Evolutionary conservation across 2,797 vertebrate genomes (phyloP).

Genomic region (Phyllotis vaccarum): DNA sequence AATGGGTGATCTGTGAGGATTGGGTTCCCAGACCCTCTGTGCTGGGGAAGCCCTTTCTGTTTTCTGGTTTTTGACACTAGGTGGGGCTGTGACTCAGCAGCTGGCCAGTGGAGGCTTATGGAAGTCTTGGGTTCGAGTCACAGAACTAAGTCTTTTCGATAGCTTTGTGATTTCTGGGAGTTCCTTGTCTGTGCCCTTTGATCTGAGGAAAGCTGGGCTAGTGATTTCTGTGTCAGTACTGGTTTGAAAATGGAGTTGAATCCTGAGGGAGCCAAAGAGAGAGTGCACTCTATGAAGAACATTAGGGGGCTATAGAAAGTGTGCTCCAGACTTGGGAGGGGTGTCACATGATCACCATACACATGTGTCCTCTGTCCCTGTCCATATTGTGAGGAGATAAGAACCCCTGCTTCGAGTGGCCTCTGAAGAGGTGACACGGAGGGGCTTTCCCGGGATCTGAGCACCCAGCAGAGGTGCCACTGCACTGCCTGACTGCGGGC

Average conservation of each 20-base stretch:
- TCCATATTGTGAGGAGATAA: not conserved
- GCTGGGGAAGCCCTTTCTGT: not conserved
- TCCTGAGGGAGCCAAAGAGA: rapidly evolving
- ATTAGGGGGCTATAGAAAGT: rapidly evolving
- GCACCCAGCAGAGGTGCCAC: not conserved
- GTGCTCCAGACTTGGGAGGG: not conserved
- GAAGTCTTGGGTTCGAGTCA: not conserved
- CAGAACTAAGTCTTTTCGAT: not conserved
- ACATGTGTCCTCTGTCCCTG: not conserved
- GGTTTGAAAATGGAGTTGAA: not conserved
- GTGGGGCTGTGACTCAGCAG: not conserved
- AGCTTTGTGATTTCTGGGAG: not conserved
- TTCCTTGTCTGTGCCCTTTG: not conserved
- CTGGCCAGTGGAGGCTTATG: rapidly evolving
- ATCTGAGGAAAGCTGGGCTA: not conserved
- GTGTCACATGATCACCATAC: not conserved
- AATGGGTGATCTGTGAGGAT: no score
- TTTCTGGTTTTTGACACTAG: rapidly evolving
- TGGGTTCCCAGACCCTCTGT: not conserved
- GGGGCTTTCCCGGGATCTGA: not conserved
- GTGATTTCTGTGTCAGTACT: rapidly evolving
- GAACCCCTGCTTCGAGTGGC: not conserved
- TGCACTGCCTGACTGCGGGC: no score
- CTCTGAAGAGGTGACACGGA: not conserved
- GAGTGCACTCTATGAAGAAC: rapidly evolving